phyloP scores from a whole-genome alignment of 2,797 vertebrate species.

The Brachyrhaphis roseni region DNA sequence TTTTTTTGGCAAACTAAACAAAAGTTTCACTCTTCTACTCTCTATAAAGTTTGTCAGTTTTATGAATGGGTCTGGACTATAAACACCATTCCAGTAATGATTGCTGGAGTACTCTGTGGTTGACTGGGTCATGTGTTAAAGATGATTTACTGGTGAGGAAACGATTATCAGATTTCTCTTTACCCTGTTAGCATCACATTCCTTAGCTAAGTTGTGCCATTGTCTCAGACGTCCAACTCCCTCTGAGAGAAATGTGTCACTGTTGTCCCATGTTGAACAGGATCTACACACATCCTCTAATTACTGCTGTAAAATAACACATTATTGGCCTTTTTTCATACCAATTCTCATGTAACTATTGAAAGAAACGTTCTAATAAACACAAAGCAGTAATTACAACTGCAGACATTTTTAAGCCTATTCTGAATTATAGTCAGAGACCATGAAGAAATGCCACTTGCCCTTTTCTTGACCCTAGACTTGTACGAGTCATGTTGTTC shows the following conservation, averaged over 20 bases:
- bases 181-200: conserved; percentile 4
- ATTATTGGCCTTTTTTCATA: background rate
- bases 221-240: conserved; percentile 4
- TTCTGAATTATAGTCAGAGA: background rate
- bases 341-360: background rate
- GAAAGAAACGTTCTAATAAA: background rate
- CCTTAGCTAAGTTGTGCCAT: background rate
- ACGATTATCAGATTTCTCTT: conserved; percentile 6
- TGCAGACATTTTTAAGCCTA: background rate
- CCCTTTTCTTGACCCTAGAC: background rate
- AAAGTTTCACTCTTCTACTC: background rate
- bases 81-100: background rate
- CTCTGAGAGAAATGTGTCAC: background rate
- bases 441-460: background rate
- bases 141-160: conserved; percentile 6
- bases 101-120: background rate
- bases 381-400: background rate
- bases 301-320: background rate
- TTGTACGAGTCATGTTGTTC: background rate
- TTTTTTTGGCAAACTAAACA: background rate
- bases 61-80: background rate
- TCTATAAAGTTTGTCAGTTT: conserved; percentile 1
- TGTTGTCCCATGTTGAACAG: background rate
- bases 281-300: background rate
- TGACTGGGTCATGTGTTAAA: background rate